These are phyloP conservation scores for Celastrina argiolus DNA, from an alignment of 2,888 invertebrate species.

Conservation along the genomic window DNA sequence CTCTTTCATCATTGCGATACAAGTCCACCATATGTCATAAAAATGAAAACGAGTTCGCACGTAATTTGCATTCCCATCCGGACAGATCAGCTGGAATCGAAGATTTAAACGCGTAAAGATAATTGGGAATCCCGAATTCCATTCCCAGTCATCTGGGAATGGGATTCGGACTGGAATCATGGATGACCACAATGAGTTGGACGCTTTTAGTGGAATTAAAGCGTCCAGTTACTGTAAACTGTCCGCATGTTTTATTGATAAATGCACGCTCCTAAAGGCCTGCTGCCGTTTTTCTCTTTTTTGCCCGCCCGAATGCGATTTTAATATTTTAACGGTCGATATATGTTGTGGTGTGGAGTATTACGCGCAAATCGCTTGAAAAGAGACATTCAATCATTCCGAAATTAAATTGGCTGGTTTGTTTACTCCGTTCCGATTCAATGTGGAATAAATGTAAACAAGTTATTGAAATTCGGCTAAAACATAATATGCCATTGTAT, in stretches of 20 bases:
- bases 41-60: background rate
- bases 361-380: background rate
- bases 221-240: conserved; percentile 32
- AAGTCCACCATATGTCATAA: background rate
- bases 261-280: conserved; percentile 39
- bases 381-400: background rate
- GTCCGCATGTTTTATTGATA: conserved; percentile 61
- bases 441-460: no score
- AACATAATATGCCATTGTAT: no score
- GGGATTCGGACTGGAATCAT: conserved; percentile 52
- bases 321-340: conserved; percentile 16
- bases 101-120: conserved; percentile 13
- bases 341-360: background rate
- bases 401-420: no score
- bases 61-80: conserved; percentile 7
- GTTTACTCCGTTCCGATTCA: no score
- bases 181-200: conserved; percentile 63
- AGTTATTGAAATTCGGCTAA: no score
- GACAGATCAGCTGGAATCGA: conserved; percentile 3
- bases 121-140: conserved; percentile 16
- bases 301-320: background rate
- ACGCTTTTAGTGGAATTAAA: conserved; percentile 74
- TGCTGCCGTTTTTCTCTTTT: conserved; percentile 23
- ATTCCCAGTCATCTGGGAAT: conserved; percentile 30
- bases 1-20: background rate